Base-by-base conservation (phyloP, 53 echinoderm and acorn worm species). In the Glandiceps talaboti region DNA sequence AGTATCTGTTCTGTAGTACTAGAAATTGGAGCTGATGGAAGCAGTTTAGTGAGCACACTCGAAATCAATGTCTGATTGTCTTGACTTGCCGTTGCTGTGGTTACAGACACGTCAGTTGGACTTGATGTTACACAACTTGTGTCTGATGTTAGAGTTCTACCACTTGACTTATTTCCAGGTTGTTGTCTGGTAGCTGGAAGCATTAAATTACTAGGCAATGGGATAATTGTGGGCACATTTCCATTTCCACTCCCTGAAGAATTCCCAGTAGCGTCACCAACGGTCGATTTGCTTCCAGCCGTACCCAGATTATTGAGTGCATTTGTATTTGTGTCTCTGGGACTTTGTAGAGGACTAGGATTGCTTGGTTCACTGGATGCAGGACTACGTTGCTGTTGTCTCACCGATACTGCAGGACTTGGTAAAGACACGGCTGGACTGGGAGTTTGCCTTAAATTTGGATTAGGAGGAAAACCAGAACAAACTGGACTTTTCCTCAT, bases 151-250 rank as follows among this genome's bases (percentile, higher is more conserved):
- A 20, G 64, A 6, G 64, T 45, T 45, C 64, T 20, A 12, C 6
- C 20, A 20, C 6, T 45, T 12, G 64, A 12, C 20, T 45, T 45
- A 45, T 45, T 45, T 20, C 20, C 64, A 6, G 6, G 64, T 20
- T 45, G 64, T 45, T 45, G 64, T 45, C 64, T 45, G 64, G 64
- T 45, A 28, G 80, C 80, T 73, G 77, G 32, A 84, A 83, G 85
- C 72, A 82, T 77, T 29, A 89, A 64, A 78, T 89, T 89, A 77
- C 89, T 89, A 10, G 80, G 82, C 20, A 89, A 77, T 73, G 89
- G 89, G 1, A 89, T 80, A 45, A 20, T 45, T 6, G 20, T 20
- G 20, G 64, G 64, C 6, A 45, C 64, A 45, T 45, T 45, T 45
- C 64, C 64, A 45, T 45, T 45, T n/a, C n/a, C n/a, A n/a, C n/a